phyloP scores from a whole-genome alignment of 2,113 vertebrate genomes.

The Narcine bancroftii region DNA sequence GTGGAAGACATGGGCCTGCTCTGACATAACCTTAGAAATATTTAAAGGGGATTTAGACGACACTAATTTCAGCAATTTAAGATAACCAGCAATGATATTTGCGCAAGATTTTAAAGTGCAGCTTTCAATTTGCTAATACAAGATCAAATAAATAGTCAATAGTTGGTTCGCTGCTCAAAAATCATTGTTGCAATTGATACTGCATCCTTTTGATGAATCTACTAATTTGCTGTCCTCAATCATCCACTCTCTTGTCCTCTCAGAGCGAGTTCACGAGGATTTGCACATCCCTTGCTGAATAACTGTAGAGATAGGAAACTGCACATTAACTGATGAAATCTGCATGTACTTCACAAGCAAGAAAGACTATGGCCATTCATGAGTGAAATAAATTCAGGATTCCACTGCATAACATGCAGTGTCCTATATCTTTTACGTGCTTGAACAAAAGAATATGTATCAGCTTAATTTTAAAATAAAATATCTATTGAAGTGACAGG shows the following conservation, averaged over 20 bases:
- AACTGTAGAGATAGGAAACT: conserved; percentile 22
- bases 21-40: conserved; percentile 18
- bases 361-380: not conserved
- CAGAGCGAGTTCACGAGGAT: not conserved
- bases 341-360: conserved; percentile 10
- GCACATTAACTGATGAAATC: conserved; percentile 5
- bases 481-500: conserved; percentile 16
- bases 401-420: not conserved
- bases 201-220: not conserved
- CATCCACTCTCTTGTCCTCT: not conserved
- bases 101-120: conserved; percentile 12
- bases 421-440: not conserved
- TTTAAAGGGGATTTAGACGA: conserved; percentile 4
- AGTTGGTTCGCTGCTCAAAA: not conserved
- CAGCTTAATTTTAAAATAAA: conserved; percentile 29
- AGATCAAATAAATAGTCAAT: conserved; percentile 21
- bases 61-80: conserved; percentile 22
- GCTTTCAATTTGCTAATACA: conserved; percentile 21
- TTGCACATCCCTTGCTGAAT: not conserved
- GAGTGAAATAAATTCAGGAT: conserved; percentile 29
- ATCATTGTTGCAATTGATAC: not conserved
- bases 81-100: not conserved
- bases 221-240: conserved; percentile 5
- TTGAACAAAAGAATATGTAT: conserved; percentile 34
- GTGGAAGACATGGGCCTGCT: conserved; percentile 1